phyloP scores from a whole-genome alignment of 2,888 invertebrate species.

The Monoplex corrugatus region DNA sequence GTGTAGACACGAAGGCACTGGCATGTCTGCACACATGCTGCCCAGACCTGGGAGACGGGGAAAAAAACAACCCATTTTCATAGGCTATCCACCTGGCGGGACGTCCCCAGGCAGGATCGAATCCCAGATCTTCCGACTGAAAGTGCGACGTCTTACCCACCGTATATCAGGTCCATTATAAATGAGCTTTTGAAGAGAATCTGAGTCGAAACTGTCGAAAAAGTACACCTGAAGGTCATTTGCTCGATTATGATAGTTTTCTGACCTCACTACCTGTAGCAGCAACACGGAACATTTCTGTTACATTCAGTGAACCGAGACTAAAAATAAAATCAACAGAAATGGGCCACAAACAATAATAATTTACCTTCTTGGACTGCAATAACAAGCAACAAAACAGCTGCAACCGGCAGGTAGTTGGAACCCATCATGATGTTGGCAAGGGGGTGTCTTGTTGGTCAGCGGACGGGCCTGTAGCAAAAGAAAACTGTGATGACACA shows the following conservation, averaged over 20 bases:
- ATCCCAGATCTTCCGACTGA: no score
- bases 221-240: background rate
- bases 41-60: no score
- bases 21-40: no score
- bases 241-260: no score
- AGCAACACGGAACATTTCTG: background rate
- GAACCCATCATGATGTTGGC: slow-evolving; percentile 33
- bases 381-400: slow-evolving; percentile 32
- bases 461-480: background rate
- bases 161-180: no score
- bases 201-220: background rate
- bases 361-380: slow-evolving; percentile 39
- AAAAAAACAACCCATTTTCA: no score
- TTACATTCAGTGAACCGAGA: background rate
- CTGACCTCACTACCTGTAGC: background rate
- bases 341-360: background rate
- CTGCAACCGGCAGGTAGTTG: slow-evolving; percentile 12
- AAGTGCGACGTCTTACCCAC: no score
- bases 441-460: background rate
- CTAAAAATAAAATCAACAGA: background rate
- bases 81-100: no score
- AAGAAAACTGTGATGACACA: background rate
- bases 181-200: no score
- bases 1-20: no score
- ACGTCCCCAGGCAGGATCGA: no score